Base-by-base conservation (phyloP, 2,888 invertebrate species). In the Oegoconia quadripuncta region DNA sequence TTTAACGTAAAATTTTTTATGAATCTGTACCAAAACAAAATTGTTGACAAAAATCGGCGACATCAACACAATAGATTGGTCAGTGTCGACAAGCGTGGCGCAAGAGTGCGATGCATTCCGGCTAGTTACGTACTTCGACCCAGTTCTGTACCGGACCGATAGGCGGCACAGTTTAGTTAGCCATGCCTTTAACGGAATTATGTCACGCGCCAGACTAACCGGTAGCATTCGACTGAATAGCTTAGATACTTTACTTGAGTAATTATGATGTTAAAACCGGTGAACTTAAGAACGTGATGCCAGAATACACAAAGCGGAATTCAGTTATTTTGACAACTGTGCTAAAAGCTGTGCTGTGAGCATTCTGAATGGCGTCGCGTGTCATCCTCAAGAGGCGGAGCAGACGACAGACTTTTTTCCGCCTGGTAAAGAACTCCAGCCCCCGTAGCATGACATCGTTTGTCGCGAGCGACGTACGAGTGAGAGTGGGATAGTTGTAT, bases 81-180 rank as follows among this genome's bases (percentile, higher is more conserved):
- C 44, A 44, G 41, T 46, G 47, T 49, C 52, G 52, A 41, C 44
- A 41, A 42, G 43, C 46, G 42, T 49, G 47, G 46, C 39, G 46
- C 46, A 49, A 52, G 31, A 39, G 40, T 46, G 45, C 46, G 47
- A 7, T 46, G 46, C 46, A 46, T 22, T 18, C n/a, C 35, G 28
- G 42, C 40, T 42, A 41, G 44, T 37, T 37, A 37, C 37, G 30
- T 41, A 42, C 32, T 34, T 37, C 41, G 64, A 40, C 63, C 66
- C 53, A 65, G 59, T 54, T 70, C 55, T 55, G 45, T 50, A 52
- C 49, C 54, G 49, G 56, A 54, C 52, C 65, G 64, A 53, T 54
- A 55, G 53, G 44, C 50, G 46, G 49, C 52, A 47, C 47, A 42
- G 52, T 57, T 59, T 52, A 53, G 44, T 54, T 50, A 55, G 55